These are phyloP conservation scores for Anarrhichthys ocellatus DNA, from an alignment of 2,113 vertebrate species.

Conservation along the genomic window DNA sequence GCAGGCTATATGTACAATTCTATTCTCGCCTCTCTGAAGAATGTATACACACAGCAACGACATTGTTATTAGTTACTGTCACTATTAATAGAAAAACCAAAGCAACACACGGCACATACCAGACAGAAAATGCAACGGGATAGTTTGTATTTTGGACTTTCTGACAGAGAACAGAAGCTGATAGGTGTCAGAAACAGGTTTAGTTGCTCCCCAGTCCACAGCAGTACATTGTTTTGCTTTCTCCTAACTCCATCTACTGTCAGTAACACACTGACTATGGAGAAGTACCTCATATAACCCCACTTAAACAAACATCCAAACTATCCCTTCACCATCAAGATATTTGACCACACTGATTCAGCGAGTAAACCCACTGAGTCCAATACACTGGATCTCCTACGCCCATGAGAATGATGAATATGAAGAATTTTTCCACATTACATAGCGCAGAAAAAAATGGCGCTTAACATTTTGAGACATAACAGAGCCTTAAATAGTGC, in stretches of 20 bases:
- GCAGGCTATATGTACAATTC: not conserved
- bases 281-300: not conserved
- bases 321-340: not conserved
- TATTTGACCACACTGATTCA: not conserved
- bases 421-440: slow-evolving; percentile 25
- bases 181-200: not conserved
- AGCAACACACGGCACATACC: not conserved
- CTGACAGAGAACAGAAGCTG: not conserved
- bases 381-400: not conserved
- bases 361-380: not conserved
- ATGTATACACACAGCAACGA: not conserved
- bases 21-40: not conserved
- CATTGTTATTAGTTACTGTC: not conserved
- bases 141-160: not conserved
- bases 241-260: too few species aligned
- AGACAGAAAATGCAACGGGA: not conserved
- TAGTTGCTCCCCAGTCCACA: not conserved
- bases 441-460: not conserved
- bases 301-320: not conserved
- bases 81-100: not conserved
- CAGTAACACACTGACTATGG: too few species aligned
- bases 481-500: slow-evolving; percentile 43
- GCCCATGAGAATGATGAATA: not conserved
- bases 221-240: not conserved
- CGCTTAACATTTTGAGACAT: slow-evolving; percentile 11